phyloP scores from a whole-genome alignment of 2,113 vertebrate species.

The Pseudorasbora parva region DNA sequence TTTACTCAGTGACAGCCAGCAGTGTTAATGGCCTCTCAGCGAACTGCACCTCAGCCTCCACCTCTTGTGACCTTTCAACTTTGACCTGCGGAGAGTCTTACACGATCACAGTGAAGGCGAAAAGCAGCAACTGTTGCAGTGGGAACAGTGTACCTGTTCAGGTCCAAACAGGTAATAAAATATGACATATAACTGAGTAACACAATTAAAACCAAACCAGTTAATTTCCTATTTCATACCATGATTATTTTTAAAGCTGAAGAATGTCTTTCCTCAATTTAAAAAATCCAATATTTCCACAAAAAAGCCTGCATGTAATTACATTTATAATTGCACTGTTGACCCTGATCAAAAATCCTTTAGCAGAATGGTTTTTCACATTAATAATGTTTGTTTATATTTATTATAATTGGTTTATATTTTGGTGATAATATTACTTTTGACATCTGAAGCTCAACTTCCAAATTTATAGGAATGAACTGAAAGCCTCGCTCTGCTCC shows the following conservation, averaged over 20 bases:
- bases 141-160: constrained; percentile 28
- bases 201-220: too few relatives aligned
- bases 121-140: constrained; percentile 48
- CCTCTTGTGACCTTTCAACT: constrained; percentile 47
- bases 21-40: constrained; percentile 35
- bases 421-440: too few relatives aligned
- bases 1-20: constrained; percentile 47
- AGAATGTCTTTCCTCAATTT: neutral
- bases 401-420: too few relatives aligned
- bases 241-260: neutral
- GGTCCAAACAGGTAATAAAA: constrained; percentile 17
- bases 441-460: too few relatives aligned
- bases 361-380: too few relatives aligned
- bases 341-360: too few relatives aligned
- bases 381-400: too few relatives aligned
- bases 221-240: neutral
- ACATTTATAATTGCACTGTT: too few relatives aligned
- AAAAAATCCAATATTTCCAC: neutral
- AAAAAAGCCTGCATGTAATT: too few relatives aligned
- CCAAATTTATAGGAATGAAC: too few relatives aligned
- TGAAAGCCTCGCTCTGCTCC: too few relatives aligned
- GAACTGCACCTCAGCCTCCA: constrained; percentile 48
- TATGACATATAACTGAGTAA: neutral
- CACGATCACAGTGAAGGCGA: constrained; percentile 44
- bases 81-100: constrained; percentile 55